phyloP scores from a whole-genome alignment of 2,113 vertebrate genomes.

The Carassius carassius region DNA sequence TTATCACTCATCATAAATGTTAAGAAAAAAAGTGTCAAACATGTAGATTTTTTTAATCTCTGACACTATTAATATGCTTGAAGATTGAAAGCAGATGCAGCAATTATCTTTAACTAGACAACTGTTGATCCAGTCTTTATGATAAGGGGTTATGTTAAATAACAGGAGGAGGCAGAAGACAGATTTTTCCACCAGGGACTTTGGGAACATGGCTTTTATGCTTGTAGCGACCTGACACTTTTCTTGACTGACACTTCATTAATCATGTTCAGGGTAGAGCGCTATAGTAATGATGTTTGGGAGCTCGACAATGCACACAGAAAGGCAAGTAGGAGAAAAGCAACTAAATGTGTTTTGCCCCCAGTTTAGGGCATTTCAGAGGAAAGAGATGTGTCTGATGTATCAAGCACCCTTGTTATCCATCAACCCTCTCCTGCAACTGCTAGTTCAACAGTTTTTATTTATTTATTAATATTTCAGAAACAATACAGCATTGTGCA shows the following conservation, averaged over 20 bases:
- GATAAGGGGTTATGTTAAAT: neutral
- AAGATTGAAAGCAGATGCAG: neutral
- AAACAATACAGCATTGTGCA: neutral
- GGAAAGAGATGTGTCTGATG: neutral
- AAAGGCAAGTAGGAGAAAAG: neutral
- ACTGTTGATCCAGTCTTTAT: neutral
- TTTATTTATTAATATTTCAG: neutral
- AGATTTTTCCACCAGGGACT: neutral
- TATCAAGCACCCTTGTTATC: neutral
- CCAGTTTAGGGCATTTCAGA: neutral
- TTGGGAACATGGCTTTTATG: neutral
- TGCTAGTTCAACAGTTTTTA: neutral
- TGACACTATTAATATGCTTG: neutral
- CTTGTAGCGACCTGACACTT: neutral
- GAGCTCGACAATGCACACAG: neutral
- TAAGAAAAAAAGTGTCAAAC: neutral
- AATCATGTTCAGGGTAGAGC: neutral
- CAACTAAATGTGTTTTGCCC: neutral
- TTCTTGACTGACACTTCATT: constrained; percentile 16
- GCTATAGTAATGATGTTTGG: neutral
- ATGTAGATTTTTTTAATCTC: neutral
- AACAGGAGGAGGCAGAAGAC: neutral
- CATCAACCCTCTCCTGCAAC: neutral
- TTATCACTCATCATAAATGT: neutral
- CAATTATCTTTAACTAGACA: neutral